phyloP scores from a whole-genome alignment of 1,140 invertebrate species.

The Helicorthomorpha holstii region DNA sequence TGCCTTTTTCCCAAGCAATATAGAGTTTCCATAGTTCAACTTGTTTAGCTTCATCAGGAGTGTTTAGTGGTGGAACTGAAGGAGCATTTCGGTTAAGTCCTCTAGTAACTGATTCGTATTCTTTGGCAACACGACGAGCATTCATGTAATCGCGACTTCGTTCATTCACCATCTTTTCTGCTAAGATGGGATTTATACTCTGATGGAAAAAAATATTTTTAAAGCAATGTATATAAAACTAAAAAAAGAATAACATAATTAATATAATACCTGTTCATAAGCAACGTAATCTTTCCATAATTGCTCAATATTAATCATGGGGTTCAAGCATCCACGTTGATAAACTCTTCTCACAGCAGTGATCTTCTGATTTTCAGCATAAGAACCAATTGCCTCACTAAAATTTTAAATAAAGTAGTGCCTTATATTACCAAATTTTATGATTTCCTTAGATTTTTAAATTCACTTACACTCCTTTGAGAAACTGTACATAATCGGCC shows the following conservation, averaged over 20 bases:
- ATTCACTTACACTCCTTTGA: constrained; percentile 65
- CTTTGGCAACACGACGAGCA: constrained; percentile 86
- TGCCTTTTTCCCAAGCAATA: constrained; percentile 91
- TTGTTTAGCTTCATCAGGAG: constrained; percentile 85
- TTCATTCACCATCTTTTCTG: constrained; percentile 83
- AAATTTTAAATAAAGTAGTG: constrained; percentile 9
- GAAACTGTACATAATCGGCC: constrained; percentile 94
- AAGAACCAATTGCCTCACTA: constrained; percentile 85
- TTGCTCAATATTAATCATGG: constrained; percentile 93
- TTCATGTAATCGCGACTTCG: constrained; percentile 93
- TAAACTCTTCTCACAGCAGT: constrained; percentile 93
- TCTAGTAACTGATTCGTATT: constrained; percentile 83
- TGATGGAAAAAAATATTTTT: constrained; percentile 46
- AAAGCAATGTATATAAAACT: constrained; percentile 9
- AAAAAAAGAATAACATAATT: too few species aligned
- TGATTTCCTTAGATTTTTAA: too few species aligned
- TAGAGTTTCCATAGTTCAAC: constrained; percentile 99
- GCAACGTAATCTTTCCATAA: constrained; percentile 97
- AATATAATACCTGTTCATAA: constrained; percentile 34
- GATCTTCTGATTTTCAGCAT: constrained; percentile 98
- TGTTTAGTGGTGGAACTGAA: constrained; percentile 77
- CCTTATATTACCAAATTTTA: too few species aligned
- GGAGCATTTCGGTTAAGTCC: constrained; percentile 88
- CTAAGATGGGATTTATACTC: constrained; percentile 92
- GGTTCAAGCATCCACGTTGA: constrained; percentile 85